phyloP scores from a whole-genome alignment of 1,140 invertebrate genomes.

The Idris sp. region DNA sequence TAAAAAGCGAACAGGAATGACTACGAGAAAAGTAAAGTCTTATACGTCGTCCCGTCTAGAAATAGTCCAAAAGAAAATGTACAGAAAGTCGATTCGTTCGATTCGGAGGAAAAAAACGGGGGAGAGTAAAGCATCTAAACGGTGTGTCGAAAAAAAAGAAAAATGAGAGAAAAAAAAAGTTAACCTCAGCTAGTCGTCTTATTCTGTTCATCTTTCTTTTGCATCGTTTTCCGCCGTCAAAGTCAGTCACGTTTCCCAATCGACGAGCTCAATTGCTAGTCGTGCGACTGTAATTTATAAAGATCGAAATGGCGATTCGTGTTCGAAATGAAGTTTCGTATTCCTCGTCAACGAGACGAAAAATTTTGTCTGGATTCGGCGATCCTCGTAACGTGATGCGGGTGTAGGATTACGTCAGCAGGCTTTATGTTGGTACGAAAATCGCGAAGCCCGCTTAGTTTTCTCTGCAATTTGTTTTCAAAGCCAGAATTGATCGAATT shows the following conservation, averaged over 20 bases:
- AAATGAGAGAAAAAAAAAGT: too few relatives aligned
- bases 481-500: constrained; percentile 7
- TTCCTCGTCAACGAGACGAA: constrained; percentile 37
- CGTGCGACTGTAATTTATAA: constrained; percentile 61
- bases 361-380: constrained; percentile 54
- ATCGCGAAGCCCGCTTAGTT: constrained; percentile 23
- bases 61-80: constrained; percentile 10
- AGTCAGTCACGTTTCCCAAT: constrained; percentile 59
- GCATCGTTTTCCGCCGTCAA: constrained; percentile 40
- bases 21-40: too few relatives aligned
- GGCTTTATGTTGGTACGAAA: constrained; percentile 14
- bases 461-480: constrained; percentile 12
- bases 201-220: constrained; percentile 27
- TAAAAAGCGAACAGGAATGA: constrained; percentile 38
- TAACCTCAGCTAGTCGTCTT: too few relatives aligned
- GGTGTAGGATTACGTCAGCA: constrained; percentile 51
- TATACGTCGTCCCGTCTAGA: too few relatives aligned
- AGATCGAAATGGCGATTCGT: constrained; percentile 52
- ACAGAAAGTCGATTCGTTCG: constrained; percentile 29
- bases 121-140: constrained; percentile 24
- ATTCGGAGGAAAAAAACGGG: constrained; percentile 4
- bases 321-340: too few relatives aligned
- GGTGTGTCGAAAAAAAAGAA: constrained; percentile 17
- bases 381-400: constrained; percentile 60
- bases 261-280: constrained; percentile 57